phyloP scores from a whole-genome alignment of 1,140 invertebrate species.

The Brachystomella parvula region DNA sequence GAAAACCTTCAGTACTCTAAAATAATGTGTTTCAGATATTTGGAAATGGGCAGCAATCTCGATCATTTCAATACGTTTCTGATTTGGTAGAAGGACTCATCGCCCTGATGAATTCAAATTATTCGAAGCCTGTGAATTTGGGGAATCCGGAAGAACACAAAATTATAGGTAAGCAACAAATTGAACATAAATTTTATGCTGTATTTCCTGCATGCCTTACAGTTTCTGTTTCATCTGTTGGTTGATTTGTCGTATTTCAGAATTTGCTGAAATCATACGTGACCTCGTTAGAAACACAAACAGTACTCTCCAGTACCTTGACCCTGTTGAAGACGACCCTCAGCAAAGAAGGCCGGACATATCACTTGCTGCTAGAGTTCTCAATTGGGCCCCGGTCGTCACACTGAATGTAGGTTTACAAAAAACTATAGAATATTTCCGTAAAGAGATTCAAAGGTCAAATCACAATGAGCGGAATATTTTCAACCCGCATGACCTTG shows the following conservation, averaged over 20 bases:
- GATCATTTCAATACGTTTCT: constrained; percentile 96
- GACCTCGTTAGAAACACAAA: constrained; percentile 67
- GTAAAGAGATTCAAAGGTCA: constrained; percentile 67
- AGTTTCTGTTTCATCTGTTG: not conserved
- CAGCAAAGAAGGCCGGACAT: constrained; percentile 90
- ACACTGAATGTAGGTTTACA: constrained; percentile 70
- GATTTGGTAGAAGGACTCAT: constrained; percentile 95
- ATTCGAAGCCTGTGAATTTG: constrained; percentile 85
- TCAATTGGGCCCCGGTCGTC: constrained; percentile 83
- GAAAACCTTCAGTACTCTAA: not conserved
- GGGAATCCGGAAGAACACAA: constrained; percentile 98
- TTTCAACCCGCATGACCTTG: constrained; percentile 30
- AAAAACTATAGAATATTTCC: constrained; percentile 85
- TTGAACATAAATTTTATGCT: not conserved
- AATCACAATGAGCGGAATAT: constrained; percentile 39
- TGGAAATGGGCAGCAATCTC: constrained; percentile 89
- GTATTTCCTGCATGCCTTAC: not conserved
- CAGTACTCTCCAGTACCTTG: constrained; percentile 71
- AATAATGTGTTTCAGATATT: constrained; percentile 60
- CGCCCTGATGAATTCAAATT: constrained; percentile 88
- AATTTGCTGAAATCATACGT: constrained; percentile 90
- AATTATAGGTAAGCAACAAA: constrained; percentile 63
- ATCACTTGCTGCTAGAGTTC: constrained; percentile 66
- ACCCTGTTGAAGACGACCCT: constrained; percentile 90
- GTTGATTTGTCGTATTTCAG: constrained; percentile 46